Evolutionary conservation across 2,888 invertebrate genomes (phyloP).

Genomic region (Malthinus seriepunctatus): DNA sequence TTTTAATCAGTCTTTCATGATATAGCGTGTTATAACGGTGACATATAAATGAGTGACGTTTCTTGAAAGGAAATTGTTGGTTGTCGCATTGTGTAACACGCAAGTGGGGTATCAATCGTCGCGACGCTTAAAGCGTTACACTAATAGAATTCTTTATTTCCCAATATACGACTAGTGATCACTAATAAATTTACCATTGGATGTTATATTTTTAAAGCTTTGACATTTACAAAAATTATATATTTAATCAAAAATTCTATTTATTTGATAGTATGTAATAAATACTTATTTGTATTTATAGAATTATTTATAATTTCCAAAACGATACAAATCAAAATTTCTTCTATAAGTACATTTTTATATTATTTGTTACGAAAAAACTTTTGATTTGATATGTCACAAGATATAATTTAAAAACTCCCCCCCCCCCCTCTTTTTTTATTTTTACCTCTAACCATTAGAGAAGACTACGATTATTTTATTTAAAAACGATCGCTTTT

Average conservation of each 20-base stretch:
- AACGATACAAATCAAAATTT: too few species aligned
- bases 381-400: too few species aligned
- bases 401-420: too few species aligned
- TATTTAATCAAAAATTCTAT: conserved; percentile 5
- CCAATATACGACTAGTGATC: conserved; percentile 29
- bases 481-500: too few species aligned
- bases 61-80: conserved; percentile 49
- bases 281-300: conserved; percentile 1
- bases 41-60: conserved; percentile 50
- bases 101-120: conserved; percentile 33
- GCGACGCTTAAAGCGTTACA: conserved; percentile 28
- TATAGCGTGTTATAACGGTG: conserved; percentile 46
- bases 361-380: too few species aligned
- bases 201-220: conserved; percentile 16
- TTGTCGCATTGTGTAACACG: conserved; percentile 44
- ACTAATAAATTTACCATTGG: conserved; percentile 25
- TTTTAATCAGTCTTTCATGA: too few species aligned
- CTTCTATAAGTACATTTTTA: too few species aligned
- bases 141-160: conserved; percentile 40
- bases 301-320: conserved; percentile 1
- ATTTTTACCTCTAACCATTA: too few species aligned
- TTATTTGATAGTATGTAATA: conserved; percentile 1
- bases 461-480: too few species aligned
- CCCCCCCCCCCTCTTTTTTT: too few species aligned
- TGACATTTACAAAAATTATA: conserved; percentile 13